These are phyloP conservation scores for Pterobdella sp. DNA, from an alignment of 2,888 invertebrate genomes.

Conservation along the genomic window DNA sequence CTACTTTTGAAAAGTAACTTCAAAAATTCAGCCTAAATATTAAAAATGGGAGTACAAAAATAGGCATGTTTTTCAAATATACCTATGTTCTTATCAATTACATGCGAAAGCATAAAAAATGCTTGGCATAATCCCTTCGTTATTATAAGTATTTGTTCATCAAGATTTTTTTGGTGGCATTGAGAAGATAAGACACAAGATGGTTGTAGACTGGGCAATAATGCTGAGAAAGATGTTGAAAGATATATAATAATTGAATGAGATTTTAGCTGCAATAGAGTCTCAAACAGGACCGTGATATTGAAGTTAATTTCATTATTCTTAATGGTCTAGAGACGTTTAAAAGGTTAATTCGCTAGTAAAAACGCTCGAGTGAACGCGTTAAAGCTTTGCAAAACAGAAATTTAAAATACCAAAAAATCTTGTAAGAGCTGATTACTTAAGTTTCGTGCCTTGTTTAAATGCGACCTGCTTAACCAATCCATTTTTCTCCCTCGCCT, in stretches of 20 bases:
- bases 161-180: background rate
- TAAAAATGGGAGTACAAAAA: no score
- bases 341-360: no score
- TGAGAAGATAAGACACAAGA: background rate
- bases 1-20: no score
- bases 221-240: background rate
- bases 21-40: no score
- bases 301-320: no score
- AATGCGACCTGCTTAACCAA: background rate
- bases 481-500: background rate
- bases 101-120: background rate
- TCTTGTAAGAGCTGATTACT: background rate
- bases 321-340: no score
- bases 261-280: no score
- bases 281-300: no score
- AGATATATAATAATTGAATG: background rate
- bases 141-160: constrained; percentile 1
- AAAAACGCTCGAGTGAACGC: no score
- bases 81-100: no score
- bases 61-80: no score
- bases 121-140: constrained; percentile 1
- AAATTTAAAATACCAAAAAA: background rate
- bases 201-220: background rate
- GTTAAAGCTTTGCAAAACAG: background rate
- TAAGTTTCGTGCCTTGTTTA: background rate